Conservation (phyloP, 2,888 invertebrate genomes). For the Hylaea fasciaria region DNA sequence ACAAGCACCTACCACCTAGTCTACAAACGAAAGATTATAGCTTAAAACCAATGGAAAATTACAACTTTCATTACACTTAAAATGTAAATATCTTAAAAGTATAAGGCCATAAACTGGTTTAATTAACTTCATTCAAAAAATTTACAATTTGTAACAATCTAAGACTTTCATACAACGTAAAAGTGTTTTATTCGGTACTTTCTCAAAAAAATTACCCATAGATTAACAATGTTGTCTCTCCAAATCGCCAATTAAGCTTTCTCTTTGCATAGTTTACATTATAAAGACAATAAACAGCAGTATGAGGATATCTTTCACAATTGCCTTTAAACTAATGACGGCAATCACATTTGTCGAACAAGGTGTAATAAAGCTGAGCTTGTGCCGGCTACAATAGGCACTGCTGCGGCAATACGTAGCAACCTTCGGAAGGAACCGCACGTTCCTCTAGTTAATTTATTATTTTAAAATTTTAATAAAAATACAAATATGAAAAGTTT, state of each 20-base stretch:
- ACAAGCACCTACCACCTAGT: too few relatives aligned
- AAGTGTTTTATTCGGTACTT: slow-evolving; percentile 6
- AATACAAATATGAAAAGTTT: slow-evolving; percentile 69
- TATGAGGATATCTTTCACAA: slow-evolving; percentile 36
- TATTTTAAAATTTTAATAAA: slow-evolving; percentile 46
- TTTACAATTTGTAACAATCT: background rate
- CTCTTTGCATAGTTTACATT: slow-evolving; percentile 31
- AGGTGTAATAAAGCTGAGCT: slow-evolving; percentile 53
- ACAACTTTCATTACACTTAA: slow-evolving; percentile 1
- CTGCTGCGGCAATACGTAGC: slow-evolving; percentile 68
- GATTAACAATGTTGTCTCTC: slow-evolving; percentile 27
- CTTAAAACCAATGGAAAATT: background rate
- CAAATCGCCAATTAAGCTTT: slow-evolving; percentile 27
- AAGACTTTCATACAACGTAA: background rate
- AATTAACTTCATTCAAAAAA: background rate
- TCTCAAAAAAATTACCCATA: slow-evolving; percentile 27
- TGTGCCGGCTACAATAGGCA: slow-evolving; percentile 59
- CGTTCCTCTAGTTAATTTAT: slow-evolving; percentile 59
- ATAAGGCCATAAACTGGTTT: slow-evolving; percentile 6
- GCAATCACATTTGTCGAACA: slow-evolving; percentile 49
- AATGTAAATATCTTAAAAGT: slow-evolving; percentile 8
- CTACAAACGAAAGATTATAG: too few relatives aligned
- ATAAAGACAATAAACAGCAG: slow-evolving; percentile 37
- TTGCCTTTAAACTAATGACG: slow-evolving; percentile 37
- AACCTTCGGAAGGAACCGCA: slow-evolving; percentile 74